A percentile compares a stretch with the other conserved stretches of the same genome.
Conservation (phyloP, 30 jellyfish, hydroid and myxozoan genomes). For the Rhopilema esculentum region DNA sequence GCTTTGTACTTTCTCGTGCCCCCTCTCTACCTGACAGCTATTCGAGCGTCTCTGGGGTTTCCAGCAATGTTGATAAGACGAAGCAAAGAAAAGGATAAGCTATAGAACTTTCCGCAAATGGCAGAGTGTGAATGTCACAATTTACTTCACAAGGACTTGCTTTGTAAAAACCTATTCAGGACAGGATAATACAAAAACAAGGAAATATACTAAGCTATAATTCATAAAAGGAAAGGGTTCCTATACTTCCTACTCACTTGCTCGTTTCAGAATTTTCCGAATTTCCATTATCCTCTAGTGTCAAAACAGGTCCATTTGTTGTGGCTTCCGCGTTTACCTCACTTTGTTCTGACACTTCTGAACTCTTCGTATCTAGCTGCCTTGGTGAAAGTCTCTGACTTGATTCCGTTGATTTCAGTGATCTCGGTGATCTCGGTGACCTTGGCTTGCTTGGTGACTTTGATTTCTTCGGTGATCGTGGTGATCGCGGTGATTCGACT, state of each 20-base stretch:
- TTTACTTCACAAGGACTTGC: too few relatives aligned
- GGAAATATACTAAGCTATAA: too few relatives aligned
- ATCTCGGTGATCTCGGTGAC: slow-evolving; percentile 6
- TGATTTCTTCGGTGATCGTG: slow-evolving; percentile 53
- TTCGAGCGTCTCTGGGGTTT: too few relatives aligned
- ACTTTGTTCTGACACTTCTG: not conserved
- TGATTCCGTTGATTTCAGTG: slow-evolving; percentile 21
- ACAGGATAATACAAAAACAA: too few relatives aligned
- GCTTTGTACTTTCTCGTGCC: too few relatives aligned
- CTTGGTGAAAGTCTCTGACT: not conserved
- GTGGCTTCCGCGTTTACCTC: not conserved
- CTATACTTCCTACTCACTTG: not conserved
- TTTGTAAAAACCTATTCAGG: too few relatives aligned
- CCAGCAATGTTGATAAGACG: too few relatives aligned
- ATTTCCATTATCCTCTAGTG: not conserved
- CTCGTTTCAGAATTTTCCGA: not conserved
- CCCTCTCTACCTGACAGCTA: too few relatives aligned
- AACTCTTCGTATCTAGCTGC: not conserved
- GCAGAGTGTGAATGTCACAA: too few relatives aligned
- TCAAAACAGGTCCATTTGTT: slow-evolving; percentile 45
- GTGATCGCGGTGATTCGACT: slow-evolving; percentile 64
- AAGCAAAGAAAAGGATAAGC: too few relatives aligned
- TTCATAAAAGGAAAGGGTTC: not conserved
- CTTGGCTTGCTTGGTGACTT: slow-evolving; percentile 24
- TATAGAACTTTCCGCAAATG: too few relatives aligned